Percentiles rank a stretch among this genome's conserved stretches.
phyloP scores from a whole-genome alignment of 92 coral and sea anemone species.

The Phenganax stokvisi region DNA sequence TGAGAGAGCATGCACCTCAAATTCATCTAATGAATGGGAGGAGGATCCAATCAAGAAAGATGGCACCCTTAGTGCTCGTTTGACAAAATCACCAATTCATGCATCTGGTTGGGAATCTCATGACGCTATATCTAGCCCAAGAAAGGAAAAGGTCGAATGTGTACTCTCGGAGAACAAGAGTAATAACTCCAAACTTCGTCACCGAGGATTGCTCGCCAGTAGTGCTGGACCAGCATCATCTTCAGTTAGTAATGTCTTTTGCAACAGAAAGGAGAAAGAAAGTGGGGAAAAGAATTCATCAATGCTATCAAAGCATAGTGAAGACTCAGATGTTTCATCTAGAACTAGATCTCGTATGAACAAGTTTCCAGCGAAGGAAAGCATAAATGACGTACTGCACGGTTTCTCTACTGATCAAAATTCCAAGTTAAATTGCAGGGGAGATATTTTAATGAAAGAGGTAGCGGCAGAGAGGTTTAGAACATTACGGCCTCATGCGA shows the following conservation, averaged over 20 bases:
- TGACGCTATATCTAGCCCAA: neutral
- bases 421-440: slow-evolving; percentile 1
- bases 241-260: neutral
- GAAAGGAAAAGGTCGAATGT: neutral
- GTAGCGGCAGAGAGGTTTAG: neutral
- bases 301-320: neutral
- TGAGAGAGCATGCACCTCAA: neutral
- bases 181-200: neutral
- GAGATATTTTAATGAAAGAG: neutral
- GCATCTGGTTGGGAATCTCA: neutral
- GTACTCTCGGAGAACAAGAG: neutral
- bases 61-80: neutral
- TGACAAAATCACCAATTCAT: slow-evolving; percentile 1
- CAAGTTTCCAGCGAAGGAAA: neutral
- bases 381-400: neutral
- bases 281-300: neutral
- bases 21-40: neutral
- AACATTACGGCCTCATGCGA: slow-evolving; percentile 8
- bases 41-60: neutral
- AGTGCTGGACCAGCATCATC: neutral
- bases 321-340: slow-evolving; percentile 13
- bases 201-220: neutral
- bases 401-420: neutral
- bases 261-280: neutral
- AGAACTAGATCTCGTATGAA: slow-evolving; percentile 31